Percentiles rank a stretch among this genome's conserved stretches.
Conservation (phyloP, 2,113 vertebrate species). For the Dasypus novemcinctus region DNA sequence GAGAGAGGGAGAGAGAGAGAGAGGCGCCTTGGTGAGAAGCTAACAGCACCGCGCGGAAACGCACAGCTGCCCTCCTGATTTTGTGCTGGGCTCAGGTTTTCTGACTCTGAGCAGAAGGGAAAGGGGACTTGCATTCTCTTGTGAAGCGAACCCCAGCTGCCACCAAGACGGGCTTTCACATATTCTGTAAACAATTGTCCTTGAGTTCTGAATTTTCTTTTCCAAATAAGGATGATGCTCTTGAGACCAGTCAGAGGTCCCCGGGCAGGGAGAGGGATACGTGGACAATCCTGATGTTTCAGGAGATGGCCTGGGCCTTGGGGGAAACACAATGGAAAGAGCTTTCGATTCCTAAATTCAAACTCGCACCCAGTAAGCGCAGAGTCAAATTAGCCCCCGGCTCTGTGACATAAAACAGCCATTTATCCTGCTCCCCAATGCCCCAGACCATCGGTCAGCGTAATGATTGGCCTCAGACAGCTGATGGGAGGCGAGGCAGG, state of each 20-base stretch:
- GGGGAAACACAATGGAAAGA: background rate
- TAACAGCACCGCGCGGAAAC: background rate
- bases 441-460: too few relatives aligned
- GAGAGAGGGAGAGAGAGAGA: background rate
- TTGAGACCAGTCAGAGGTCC: background rate
- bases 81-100: background rate
- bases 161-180: background rate
- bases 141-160: background rate
- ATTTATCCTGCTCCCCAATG: too few relatives aligned
- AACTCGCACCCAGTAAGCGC: background rate
- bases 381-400: background rate
- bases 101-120: background rate
- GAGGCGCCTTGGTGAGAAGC: background rate
- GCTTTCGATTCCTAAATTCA: background rate
- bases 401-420: too few relatives aligned
- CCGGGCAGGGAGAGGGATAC: background rate
- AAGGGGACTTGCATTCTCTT: background rate
- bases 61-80: background rate
- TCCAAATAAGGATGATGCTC: background rate
- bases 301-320: background rate
- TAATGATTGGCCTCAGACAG: too few relatives aligned
- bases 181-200: background rate
- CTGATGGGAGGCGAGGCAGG: too few relatives aligned
- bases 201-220: constrained; percentile 3
- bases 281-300: background rate